phyloP scores from a whole-genome alignment of 2,888 invertebrate genomes.

The Mayetiola destructor region DNA sequence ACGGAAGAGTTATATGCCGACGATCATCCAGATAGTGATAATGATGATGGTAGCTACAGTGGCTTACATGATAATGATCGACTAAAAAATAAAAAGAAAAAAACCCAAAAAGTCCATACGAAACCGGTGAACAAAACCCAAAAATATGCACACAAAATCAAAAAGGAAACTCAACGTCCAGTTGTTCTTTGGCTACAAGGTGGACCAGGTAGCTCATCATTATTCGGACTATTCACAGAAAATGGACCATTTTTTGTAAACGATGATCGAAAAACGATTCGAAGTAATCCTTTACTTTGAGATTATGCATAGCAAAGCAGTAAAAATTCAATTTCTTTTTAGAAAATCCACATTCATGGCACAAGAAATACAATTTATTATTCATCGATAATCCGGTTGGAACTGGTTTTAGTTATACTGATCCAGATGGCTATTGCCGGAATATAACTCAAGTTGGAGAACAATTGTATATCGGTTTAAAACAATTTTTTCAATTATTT shows the following conservation, averaged over 20 bases:
- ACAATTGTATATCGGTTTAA: conserved; percentile 44
- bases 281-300: conserved; percentile 16
- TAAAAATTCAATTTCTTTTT: conserved; percentile 20
- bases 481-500: conserved; percentile 51
- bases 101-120: no score
- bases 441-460: conserved; percentile 47
- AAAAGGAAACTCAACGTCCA: conserved; percentile 34
- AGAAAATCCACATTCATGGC: conserved; percentile 46
- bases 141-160: conserved; percentile 26
- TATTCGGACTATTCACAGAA: conserved; percentile 45
- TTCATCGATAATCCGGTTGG: conserved; percentile 57
- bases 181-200: conserved; percentile 46
- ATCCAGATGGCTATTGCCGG: conserved; percentile 43
- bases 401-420: conserved; percentile 51
- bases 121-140: conserved; percentile 34
- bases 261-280: conserved; percentile 34
- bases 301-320: neutral
- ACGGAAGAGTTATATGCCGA: conserved; percentile 38
- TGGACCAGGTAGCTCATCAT: conserved; percentile 43
- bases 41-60: conserved; percentile 17
- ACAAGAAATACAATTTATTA: conserved; percentile 44
- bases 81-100: neutral
- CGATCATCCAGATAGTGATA: conserved; percentile 18
- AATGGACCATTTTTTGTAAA: conserved; percentile 46
- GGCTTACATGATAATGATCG: conserved; percentile 35